These are phyloP conservation scores for Frankliniella fusca DNA, from an alignment of 2,888 invertebrate species.

Conservation along the genomic window DNA sequence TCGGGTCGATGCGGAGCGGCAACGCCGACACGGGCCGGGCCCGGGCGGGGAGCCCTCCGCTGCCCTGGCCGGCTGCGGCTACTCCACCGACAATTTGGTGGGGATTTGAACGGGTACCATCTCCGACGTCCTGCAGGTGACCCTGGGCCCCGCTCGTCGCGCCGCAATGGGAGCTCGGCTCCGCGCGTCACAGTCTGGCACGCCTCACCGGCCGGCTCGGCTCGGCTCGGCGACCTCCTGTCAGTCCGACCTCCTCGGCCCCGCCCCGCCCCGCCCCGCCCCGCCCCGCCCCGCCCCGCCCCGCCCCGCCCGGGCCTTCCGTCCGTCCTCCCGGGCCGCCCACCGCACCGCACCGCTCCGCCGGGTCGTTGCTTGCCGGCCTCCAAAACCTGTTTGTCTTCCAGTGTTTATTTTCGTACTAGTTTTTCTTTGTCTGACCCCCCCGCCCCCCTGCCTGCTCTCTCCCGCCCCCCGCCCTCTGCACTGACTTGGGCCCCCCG, in stretches of 20 bases:
- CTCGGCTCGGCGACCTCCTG: background rate
- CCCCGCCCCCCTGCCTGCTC: background rate
- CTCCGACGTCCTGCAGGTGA: no score
- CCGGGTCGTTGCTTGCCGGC: constrained; percentile 4
- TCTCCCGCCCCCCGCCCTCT: background rate
- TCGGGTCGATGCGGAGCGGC: no score
- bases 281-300: background rate
- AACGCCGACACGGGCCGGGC: no score
- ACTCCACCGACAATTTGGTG: no score
- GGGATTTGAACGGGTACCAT: no score
- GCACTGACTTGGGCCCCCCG: background rate
- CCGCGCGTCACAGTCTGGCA: no score
- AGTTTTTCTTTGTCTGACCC: constrained; percentile 20
- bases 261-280: background rate
- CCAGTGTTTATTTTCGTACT: constrained; percentile 23
- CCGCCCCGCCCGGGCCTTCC: background rate
- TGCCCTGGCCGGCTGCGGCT: no score
- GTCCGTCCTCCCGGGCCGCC: background rate
- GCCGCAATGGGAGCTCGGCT: no score
- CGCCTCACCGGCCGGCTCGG: background rate
- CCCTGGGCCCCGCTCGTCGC: no score
- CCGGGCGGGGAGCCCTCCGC: no score
- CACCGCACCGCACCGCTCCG: background rate
- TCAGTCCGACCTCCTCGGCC: background rate
- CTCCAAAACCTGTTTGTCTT: constrained; percentile 23